A percentile compares a stretch with the other conserved stretches of the same genome.
These are phyloP conservation scores for Piscicola geometra DNA, from an alignment of 2,888 invertebrate genomes.

Conservation along the genomic window DNA sequence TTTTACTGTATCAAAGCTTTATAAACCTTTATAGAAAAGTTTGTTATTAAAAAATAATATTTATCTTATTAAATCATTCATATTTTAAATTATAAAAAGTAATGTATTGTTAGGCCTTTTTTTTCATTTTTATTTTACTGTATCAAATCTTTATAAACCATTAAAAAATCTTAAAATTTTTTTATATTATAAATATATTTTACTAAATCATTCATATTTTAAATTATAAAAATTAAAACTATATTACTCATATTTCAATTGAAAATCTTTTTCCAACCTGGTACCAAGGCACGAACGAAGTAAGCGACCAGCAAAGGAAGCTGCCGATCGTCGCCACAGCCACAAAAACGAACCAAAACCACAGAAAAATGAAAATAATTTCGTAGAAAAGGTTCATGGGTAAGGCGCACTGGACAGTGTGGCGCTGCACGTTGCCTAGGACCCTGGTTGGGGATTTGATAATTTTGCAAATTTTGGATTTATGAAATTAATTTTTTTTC, in stretches of 20 bases:
- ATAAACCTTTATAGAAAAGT: too few species aligned
- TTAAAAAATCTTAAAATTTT: not conserved
- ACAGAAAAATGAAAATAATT: conserved; percentile 57
- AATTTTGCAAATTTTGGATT: too few species aligned
- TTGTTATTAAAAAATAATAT: too few species aligned
- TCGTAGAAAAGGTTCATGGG: conserved; percentile 48
- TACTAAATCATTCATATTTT: not conserved
- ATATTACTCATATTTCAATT: not conserved
- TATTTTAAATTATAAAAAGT: too few species aligned
- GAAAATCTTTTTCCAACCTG: conserved; percentile 24
- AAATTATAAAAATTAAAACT: not conserved
- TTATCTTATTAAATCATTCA: too few species aligned
- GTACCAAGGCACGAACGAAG: not conserved
- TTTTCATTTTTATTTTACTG: too few species aligned
- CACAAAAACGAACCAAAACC: conserved; percentile 59
- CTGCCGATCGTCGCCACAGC: conserved; percentile 54
- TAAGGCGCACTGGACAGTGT: conserved; percentile 55
- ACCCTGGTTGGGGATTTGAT: conserved; percentile 48
- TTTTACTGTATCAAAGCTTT: too few species aligned
- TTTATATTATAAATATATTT: not conserved
- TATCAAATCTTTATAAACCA: too few species aligned
- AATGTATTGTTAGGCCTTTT: too few species aligned
- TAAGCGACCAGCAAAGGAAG: conserved; percentile 54
- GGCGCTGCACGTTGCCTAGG: conserved; percentile 54
- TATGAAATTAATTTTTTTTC: too few species aligned